Evolutionary conservation across 2,797 vertebrate species (phyloP), one percentile per base, ranked within the genome.

Genomic region (Hyperoplus lanceolatus): DNA sequence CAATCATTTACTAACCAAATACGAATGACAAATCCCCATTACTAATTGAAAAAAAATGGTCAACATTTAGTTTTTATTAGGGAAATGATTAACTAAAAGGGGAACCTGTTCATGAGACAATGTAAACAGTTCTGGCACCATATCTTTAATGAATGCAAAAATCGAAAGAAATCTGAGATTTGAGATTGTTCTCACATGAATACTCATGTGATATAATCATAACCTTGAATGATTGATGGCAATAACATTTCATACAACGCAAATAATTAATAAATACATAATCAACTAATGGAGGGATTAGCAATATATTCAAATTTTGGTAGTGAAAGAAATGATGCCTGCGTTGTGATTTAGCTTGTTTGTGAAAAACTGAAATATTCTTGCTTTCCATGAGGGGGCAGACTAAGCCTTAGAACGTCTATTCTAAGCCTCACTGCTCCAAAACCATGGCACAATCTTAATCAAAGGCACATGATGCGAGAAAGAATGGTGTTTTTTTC

Each of bases 381-480:
- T 42, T 63, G 4, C 0, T 60, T 4, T 41, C 85, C 91, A 89
- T 79, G 12, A 68, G 91, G 64, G 75, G 90, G 90, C 91, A 92
- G 74, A 58, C 80, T 10, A 87, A 77, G 42, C 29, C 75, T 57
- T 18, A 36, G 53, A 62, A 85, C 66, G 36, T 1, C 9, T n/a
- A 0, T 2, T 4, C 12, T 10, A 5, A 54, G 4, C 5, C 7
- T 9, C 16, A 9, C 0, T 51, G 11, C 12, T n/a, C 3, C 9
- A 79, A 51, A 74, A 38, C 29, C 12, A 58, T 29, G 58, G 41
- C 14, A 55, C 6, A 21, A 12, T 60, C n/a, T 65, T 8, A 58
- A 16, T 63, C 16, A 63, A 53, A 72, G 15, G 43, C 16, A 54
- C 39, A 45, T 8, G 12, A 18, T 46, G 4, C 15, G 61, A 68